These are phyloP conservation scores for Litoditis marina DNA, from an alignment of 2,888 invertebrate genomes.

Conservation along the genomic window DNA sequence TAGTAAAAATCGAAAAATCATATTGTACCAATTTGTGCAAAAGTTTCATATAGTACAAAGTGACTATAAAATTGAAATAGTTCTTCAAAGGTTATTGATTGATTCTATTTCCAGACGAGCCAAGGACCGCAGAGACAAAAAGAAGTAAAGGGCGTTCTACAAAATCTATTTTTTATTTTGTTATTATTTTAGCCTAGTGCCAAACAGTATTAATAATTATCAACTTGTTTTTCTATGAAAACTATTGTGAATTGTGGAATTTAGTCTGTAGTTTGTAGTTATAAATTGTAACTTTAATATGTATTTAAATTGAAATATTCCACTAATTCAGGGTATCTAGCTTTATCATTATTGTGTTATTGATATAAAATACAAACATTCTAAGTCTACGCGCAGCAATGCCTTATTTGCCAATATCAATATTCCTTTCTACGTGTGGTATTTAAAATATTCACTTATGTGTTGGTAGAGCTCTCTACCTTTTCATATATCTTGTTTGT, in stretches of 20 bases:
- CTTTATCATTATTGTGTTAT: too few species aligned
- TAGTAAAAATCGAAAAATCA: background rate
- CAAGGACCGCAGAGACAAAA: slow-evolving; percentile 37
- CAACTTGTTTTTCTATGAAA: background rate
- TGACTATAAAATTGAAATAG: background rate
- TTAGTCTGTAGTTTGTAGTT: background rate
- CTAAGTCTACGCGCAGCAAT: too few species aligned
- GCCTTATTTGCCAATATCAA: too few species aligned
- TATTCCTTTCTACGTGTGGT: too few species aligned
- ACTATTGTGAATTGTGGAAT: background rate
- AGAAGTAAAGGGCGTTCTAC: slow-evolving; percentile 17
- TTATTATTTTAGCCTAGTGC: background rate
- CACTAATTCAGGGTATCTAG: too few species aligned
- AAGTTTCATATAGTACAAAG: background rate
- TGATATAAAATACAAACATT: too few species aligned
- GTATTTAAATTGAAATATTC: too few species aligned
- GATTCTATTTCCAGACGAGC: slow-evolving; percentile 29
- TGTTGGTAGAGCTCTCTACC: too few species aligned
- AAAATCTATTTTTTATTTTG: too few species aligned
- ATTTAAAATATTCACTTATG: too few species aligned
- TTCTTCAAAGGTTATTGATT: background rate
- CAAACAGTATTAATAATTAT: background rate
- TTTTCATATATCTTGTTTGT: too few species aligned
- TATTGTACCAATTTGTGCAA: background rate
- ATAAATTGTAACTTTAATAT: background rate